Evolutionary conservation across 2,888 invertebrate genomes (phyloP).

Genomic region (Actias luna): DNA sequence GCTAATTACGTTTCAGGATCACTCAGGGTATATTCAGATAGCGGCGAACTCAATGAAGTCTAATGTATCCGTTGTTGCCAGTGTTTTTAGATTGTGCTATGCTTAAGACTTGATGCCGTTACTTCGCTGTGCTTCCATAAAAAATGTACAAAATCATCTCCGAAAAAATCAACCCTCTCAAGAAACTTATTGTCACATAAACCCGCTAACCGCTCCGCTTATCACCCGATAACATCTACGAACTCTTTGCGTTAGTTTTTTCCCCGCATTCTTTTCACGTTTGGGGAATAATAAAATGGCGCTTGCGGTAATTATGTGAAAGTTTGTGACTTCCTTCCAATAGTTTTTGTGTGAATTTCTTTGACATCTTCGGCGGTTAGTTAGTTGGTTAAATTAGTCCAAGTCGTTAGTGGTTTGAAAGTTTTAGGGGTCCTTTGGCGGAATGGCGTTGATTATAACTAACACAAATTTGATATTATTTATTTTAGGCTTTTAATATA

Average conservation of each 20-base stretch:
- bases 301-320: constrained; percentile 35
- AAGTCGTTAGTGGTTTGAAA: constrained; percentile 25
- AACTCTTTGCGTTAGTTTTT: constrained; percentile 23
- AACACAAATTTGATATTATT: neutral
- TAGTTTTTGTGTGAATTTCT: constrained; percentile 29
- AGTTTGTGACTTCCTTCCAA: constrained; percentile 38
- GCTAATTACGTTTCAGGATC: too few species aligned
- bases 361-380: constrained; percentile 26
- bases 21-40: too few species aligned
- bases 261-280: constrained; percentile 29
- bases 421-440: constrained; percentile 15
- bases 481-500: neutral
- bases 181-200: neutral
- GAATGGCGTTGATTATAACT: neutral
- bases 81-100: too few species aligned
- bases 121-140: too few species aligned
- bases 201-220: constrained; percentile 24
- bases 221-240: constrained; percentile 5
- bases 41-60: too few species aligned
- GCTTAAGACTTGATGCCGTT: too few species aligned
- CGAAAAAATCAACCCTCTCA: neutral
- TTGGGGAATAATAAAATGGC: constrained; percentile 34
- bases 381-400: constrained; percentile 31
- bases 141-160: too few species aligned
- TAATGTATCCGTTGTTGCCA: too few species aligned